Evolutionary conservation across 2,888 invertebrate species (phyloP).

Genomic region (Yponomeuta evonymella): DNA sequence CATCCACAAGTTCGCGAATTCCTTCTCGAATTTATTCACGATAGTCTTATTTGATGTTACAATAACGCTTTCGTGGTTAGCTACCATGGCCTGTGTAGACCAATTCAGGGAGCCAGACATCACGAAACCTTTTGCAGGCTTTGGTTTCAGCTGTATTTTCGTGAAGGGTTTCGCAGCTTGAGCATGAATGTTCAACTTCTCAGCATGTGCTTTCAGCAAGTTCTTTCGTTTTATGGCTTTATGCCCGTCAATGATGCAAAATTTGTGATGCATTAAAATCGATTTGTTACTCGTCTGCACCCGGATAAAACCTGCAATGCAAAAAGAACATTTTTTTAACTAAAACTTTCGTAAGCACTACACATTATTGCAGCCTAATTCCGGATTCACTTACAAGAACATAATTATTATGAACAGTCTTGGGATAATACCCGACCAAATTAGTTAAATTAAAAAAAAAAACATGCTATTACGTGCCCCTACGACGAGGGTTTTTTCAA

Average conservation of each 20-base stretch:
- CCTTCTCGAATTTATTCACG: conserved; percentile 71
- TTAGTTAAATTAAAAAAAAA: too few relatives aligned
- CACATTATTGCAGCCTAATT: too few relatives aligned
- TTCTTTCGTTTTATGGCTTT: conserved; percentile 59
- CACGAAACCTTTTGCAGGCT: conserved; percentile 61
- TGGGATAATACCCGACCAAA: too few relatives aligned
- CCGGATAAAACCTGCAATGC: conserved; percentile 60
- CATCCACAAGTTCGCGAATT: conserved; percentile 80
- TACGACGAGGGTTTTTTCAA: too few relatives aligned
- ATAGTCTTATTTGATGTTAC: conserved; percentile 76
- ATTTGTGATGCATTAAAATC: conserved; percentile 89
- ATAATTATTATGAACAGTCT: too few relatives aligned
- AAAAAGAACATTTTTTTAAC: conserved; percentile 14
- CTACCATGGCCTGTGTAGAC: conserved; percentile 82
- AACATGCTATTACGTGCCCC: too few relatives aligned
- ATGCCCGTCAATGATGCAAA: conserved; percentile 80
- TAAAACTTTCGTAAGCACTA: neutral
- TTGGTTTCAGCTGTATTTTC: conserved; percentile 39
- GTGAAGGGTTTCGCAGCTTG: conserved; percentile 36
- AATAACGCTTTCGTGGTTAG: conserved; percentile 83
- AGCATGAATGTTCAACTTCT: conserved; percentile 59
- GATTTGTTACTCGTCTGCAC: conserved; percentile 66
- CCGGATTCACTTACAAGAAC: too few relatives aligned
- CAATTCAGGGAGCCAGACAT: conserved; percentile 86
- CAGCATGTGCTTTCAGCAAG: conserved; percentile 53